Evolutionary conservation across 1,140 invertebrate species (phyloP), one percentile per base, ranked within the genome.

Genomic region (Eurytemora carolleeae): DNA sequence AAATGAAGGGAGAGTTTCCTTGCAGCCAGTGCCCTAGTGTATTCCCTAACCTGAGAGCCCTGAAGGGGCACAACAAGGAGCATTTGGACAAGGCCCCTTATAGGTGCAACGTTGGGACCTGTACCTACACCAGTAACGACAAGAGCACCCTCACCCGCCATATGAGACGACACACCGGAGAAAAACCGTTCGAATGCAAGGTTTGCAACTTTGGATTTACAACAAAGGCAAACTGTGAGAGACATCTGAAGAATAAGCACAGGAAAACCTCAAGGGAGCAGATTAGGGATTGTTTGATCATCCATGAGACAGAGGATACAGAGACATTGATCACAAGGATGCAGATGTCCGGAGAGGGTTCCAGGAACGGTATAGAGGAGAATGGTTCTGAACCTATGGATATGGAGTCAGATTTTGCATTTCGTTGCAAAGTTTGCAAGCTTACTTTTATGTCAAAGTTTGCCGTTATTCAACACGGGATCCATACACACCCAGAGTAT

Each of bases 41-140:
- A 1, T 92, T 90, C 66, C 85, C 86, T 0, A 93, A 91, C 69
- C 73, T 92, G n/a, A 77, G 87, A 12, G 86, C 87, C 0, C 73
- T 92, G 0, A 91, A 91, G 70, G 87, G 86, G 0, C 91, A 94
- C 70, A 89, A 88, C 67, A 66, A 74, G 18, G 71, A 68, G 77
- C 84, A 65, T 81, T 83, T 55, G 65, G 68, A 59, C 57, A 68
- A 67, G 31, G 68, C 71, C 12, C 76, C 75, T 25, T 94, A 90
- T 69, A 80, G 85, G 3, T 97, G 92, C 72, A 88, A 89, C 67
- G 85, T 95, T 79, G 60, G 60, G n/a, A 53, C 60, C 3, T 96
- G 92, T 66, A 80, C 86, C 1, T 91, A 87, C 71, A 81, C 81
- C 0, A 88, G 86, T 63, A 57, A 62, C 77, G 61, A 82, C 77